Evolutionary conservation across 2,113 vertebrate genomes (phyloP).

Genomic region (Cryptomyrus ogoouensis): DNA sequence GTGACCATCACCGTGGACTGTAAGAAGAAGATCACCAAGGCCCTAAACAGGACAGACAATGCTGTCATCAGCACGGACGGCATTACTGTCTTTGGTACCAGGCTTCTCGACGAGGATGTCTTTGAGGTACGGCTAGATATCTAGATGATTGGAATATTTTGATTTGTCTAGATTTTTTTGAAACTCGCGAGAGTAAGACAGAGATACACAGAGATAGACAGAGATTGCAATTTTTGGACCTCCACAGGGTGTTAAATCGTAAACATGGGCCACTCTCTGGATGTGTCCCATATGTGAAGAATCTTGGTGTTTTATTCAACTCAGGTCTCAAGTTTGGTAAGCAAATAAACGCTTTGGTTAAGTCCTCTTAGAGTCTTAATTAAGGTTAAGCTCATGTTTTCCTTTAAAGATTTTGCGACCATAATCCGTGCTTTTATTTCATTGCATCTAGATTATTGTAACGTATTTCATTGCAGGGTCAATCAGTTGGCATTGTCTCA

Average conservation of each 20-base stretch:
- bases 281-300: background rate
- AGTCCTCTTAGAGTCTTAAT: background rate
- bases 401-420: background rate
- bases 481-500: background rate
- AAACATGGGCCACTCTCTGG: background rate
- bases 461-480: background rate
- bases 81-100: conserved; percentile 86
- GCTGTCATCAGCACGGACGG: conserved; percentile 76
- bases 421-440: background rate
- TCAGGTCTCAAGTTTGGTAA: background rate
- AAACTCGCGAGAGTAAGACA: background rate
- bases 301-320: background rate
- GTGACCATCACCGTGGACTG: conserved; percentile 96
- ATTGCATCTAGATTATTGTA: background rate
- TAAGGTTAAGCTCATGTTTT: background rate
- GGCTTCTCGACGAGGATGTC: conserved; percentile 84
- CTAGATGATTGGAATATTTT: conserved; percentile 72
- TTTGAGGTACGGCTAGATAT: conserved; percentile 74
- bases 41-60: conserved; percentile 78
- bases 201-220: background rate
- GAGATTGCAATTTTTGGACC: background rate
- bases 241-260: too few species aligned
- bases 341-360: background rate
- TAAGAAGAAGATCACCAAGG: conserved; percentile 82
- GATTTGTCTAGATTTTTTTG: conserved; percentile 56